Percentiles rank a stretch among this genome's conserved stretches.
Conservation (phyloP, 1,140 invertebrate species). For the Habropoda laboriosa region DNA sequence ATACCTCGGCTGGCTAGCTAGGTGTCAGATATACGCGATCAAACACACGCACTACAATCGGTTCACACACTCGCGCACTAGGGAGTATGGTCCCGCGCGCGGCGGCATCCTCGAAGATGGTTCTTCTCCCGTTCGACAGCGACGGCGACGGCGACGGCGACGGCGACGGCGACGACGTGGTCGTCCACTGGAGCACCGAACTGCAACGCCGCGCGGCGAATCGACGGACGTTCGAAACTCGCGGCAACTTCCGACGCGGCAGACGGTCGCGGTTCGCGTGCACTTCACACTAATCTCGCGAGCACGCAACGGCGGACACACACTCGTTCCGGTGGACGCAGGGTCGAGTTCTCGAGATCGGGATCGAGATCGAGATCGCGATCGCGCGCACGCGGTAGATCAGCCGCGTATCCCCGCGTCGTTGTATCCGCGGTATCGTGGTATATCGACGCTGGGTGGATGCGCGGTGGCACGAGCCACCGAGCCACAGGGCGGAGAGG, state of each 20-base stretch:
- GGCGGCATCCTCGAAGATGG: neutral
- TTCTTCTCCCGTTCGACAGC: neutral
- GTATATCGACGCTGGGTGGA: constrained; percentile 48
- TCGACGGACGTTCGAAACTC: neutral
- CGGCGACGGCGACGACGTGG: too few relatives aligned
- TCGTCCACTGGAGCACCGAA: too few relatives aligned
- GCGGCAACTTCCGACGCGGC: neutral
- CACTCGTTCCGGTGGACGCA: neutral
- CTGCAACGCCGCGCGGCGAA: too few relatives aligned
- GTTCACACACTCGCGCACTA: constrained; percentile 33
- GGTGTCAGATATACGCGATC: neutral
- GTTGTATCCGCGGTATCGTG: constrained; percentile 38
- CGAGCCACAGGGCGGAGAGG: constrained; percentile 37
- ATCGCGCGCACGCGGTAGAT: constrained; percentile 50
- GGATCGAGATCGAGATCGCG: constrained; percentile 41
- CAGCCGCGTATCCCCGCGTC: constrained; percentile 57
- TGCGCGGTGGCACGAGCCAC: constrained; percentile 49
- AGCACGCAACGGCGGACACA: too few relatives aligned
- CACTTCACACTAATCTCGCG: too few relatives aligned
- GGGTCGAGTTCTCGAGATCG: constrained; percentile 8
- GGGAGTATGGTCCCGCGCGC: neutral
- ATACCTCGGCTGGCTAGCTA: too few relatives aligned
- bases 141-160: too few relatives aligned
- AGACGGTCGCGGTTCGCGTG: neutral
- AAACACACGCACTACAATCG: constrained; percentile 1